phyloP scores from a whole-genome alignment of 2,797 vertebrate genomes.

The Spinibarbus caldwelli region DNA sequence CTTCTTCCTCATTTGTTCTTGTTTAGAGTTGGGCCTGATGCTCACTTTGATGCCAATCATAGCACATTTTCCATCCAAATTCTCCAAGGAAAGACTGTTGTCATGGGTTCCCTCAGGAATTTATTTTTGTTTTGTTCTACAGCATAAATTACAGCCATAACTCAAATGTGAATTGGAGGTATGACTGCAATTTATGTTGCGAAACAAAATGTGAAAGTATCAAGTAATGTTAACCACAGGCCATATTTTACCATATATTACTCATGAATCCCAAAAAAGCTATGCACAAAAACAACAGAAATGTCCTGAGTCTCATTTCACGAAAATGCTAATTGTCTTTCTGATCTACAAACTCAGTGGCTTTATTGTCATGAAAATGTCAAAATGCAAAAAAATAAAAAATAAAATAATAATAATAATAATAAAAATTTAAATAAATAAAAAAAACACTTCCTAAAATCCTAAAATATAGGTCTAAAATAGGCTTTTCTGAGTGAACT shows the following conservation, averaged over 20 bases:
- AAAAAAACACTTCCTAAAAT: no score
- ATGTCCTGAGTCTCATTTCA: background rate
- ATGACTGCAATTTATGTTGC: background rate
- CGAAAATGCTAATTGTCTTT: background rate
- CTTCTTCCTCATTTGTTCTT: background rate
- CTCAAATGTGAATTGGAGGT: background rate
- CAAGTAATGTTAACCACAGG: constrained; percentile 7
- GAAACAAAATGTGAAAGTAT: background rate
- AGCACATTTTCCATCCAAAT: background rate
- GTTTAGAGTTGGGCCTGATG: background rate
- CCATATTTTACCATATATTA: background rate
- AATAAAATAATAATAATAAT: no score
- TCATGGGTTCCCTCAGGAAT: background rate
- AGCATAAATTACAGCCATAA: background rate
- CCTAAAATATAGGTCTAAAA: background rate
- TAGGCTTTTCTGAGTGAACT: background rate
- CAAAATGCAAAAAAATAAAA: background rate
- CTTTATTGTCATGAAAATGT: constrained; percentile 1
- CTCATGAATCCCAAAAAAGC: background rate
- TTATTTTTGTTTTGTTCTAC: background rate
- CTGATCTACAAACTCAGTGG: background rate
- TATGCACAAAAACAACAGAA: background rate
- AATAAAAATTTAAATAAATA: no score
- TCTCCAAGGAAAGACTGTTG: background rate
- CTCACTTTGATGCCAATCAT: background rate